Percentiles rank a stretch among this genome's conserved stretches.
Conservation (phyloP, 92 coral and sea anemone genomes). For the Heliopora coerulea region DNA sequence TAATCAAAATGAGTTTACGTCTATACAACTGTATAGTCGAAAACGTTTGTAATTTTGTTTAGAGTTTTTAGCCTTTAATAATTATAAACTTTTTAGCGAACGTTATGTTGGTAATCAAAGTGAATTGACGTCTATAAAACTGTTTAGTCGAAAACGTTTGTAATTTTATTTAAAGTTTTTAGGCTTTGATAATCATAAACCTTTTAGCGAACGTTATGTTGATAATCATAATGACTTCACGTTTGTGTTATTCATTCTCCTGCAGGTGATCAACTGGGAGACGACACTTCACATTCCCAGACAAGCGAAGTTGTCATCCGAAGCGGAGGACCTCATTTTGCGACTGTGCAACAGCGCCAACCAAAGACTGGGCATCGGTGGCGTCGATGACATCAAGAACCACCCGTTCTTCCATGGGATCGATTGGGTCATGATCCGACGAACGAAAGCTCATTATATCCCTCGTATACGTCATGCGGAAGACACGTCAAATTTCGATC, state of each 20-base stretch:
- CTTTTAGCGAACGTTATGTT: not conserved
- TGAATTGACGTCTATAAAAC: too few species aligned
- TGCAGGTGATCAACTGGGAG: slow-evolving; percentile 92
- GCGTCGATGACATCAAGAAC: slow-evolving; percentile 75
- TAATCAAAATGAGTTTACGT: too few species aligned
- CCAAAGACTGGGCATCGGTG: slow-evolving; percentile 75
- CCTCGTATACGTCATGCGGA: slow-evolving; percentile 82
- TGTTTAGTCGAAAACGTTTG: too few species aligned
- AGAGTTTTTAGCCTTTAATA: too few species aligned
- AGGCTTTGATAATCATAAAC: too few species aligned
- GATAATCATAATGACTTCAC: too few species aligned
- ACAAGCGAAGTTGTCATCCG: slow-evolving; percentile 68
- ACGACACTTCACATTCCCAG: slow-evolving; percentile 73
- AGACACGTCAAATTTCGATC: slow-evolving; percentile 92
- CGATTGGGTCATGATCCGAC: slow-evolving; percentile 77
- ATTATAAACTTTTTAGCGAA: not conserved
- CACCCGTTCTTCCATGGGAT: slow-evolving; percentile 86
- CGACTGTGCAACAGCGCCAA: slow-evolving; percentile 82
- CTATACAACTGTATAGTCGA: too few species aligned
- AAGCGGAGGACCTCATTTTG: slow-evolving; percentile 85
- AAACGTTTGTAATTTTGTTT: too few species aligned
- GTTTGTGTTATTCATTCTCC: not conserved
- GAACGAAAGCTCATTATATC: slow-evolving; percentile 70
- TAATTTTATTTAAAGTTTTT: too few species aligned
- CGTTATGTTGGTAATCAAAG: too few species aligned